Percentiles rank a stretch among this genome's conserved stretches.
phyloP scores from a whole-genome alignment of 2,797 vertebrate species.

The Gadopsis bispinosus region DNA sequence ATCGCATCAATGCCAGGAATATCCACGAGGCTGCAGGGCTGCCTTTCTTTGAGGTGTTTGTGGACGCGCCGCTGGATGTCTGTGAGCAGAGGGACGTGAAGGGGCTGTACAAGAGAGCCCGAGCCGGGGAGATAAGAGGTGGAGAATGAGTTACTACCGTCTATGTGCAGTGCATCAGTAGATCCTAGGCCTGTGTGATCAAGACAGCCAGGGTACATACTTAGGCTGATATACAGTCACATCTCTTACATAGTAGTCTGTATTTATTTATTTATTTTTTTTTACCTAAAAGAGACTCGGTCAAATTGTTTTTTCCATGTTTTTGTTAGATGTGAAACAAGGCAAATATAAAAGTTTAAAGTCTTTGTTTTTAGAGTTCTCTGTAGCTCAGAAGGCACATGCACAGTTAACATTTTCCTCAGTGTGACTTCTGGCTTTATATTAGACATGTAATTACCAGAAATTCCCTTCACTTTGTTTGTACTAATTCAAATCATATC shows the following conservation, averaged over 20 bases:
- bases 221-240: background rate
- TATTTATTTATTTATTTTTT: too few species aligned
- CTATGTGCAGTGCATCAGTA: background rate
- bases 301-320: background rate
- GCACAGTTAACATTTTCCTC: background rate
- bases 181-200: background rate
- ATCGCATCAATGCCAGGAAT: constrained; percentile 94
- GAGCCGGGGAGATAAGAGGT: constrained; percentile 99
- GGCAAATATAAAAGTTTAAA: background rate
- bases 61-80: constrained; percentile 95
- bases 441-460: background rate
- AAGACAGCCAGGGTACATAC: constrained; percentile 7
- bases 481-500: background rate
- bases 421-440: background rate
- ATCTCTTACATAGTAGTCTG: background rate
- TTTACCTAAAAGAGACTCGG: background rate
- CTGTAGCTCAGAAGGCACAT: background rate
- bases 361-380: background rate
- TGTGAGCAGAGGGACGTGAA: constrained; percentile 98
- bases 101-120: constrained; percentile 96
- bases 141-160: constrained; percentile 3
- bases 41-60: constrained; percentile 98
- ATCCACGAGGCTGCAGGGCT: constrained; percentile 95
- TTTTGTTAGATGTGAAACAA: background rate
- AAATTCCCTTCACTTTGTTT: background rate